Evolutionary conservation across 2,888 invertebrate species (phyloP), one percentile per base, ranked within the genome.

Genomic region (Achlya flavicornis): DNA sequence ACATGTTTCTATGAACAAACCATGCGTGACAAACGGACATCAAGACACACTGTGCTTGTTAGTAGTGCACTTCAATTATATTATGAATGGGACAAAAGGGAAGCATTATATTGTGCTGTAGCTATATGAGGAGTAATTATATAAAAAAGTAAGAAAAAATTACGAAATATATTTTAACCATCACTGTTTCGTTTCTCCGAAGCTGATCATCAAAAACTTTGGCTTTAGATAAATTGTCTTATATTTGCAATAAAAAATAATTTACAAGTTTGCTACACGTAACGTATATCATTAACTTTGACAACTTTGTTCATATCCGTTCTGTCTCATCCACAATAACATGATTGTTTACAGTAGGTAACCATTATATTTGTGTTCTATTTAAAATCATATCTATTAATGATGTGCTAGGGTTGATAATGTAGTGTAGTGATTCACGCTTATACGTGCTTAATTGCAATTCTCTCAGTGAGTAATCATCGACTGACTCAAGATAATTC

Each of bases 1-100:
- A 92, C 86, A 80, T 85, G 86, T 81, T 83, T 90, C 93, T 93
- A 93, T 77, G 75, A 84, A 85, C 89, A 90, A 85, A 90, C 86
- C 92, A 91, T 92, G 92, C 92, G 77, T 87, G 77, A 88, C 85
- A 86, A 80, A 77, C 75, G 66, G 63, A 69, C 68, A 74, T 74
- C 74, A 70, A 76, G 74, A 81, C 78, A 80, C 74, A 71, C 79
- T 71, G 85, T 88, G 90, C 90, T 61, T 64, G 83, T 90, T 90
- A 90, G 84, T 87, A 58, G 66, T 53, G 53, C 53, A 53, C 58
- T 61, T 64, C 61, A 48, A 26, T 60, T 71, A 35, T 61, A 57
- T 58, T 35, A 67, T 70, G 69, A 61, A 65, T 57, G 64, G 64
- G 65, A 74, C 57, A 68, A 64, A 76, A 69, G 66, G 74, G 71